Evolutionary conservation across 2,797 vertebrate genomes (phyloP), one percentile per base, ranked within the genome.

Genomic region (Oreonectes daqikongensis): DNA sequence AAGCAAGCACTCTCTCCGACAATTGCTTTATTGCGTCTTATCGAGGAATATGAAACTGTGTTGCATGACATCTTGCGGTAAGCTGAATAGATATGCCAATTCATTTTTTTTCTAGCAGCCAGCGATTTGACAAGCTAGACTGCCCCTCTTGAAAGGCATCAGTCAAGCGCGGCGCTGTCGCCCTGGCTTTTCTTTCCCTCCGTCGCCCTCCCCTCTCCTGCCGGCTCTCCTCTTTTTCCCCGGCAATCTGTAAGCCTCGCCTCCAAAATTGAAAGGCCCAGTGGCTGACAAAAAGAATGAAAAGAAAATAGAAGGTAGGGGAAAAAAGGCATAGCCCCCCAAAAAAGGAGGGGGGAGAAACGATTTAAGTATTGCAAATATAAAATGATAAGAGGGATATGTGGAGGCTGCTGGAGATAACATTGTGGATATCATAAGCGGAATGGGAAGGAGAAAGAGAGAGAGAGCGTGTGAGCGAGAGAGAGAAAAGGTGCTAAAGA

Each of bases 121-220:
- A 75, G 63, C 91, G 92, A 95, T 96, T 95, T 97, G 97, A 98
- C 97, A 98, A 97, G 97, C 96, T 96, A 96, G 94, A 95, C 95
- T 97, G 96, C 96, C 93, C 94, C 94, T 94, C 93, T 94, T 98
- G 97, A 99, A 98, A 99, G 96, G 94, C 96, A 94, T 96, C 95
- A 90, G 93, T 99, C 95, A 98, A 95, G 94, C 92, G 81, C 87
- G 86, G 88, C 88, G 87, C 89, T 90, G 83, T 89, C 60, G 78
- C 90, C 91, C 84, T 90, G 86, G 84, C 90, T 91, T 90, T 90
- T 86, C 84, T 83, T 85, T 86, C 81, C 84, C 84, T 83, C 82
- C 85, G 83, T 77, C 2, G 0, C 85, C n/a, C 38, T 85, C 86
- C 87, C 87, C 87, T 85, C 84, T 84, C 79, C 84, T 63, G 59